These are phyloP conservation scores for Kudoa iwatai DNA, from an alignment of 30 jellyfish, hydroid and myxozoan genomes.

Conservation along the genomic window DNA sequence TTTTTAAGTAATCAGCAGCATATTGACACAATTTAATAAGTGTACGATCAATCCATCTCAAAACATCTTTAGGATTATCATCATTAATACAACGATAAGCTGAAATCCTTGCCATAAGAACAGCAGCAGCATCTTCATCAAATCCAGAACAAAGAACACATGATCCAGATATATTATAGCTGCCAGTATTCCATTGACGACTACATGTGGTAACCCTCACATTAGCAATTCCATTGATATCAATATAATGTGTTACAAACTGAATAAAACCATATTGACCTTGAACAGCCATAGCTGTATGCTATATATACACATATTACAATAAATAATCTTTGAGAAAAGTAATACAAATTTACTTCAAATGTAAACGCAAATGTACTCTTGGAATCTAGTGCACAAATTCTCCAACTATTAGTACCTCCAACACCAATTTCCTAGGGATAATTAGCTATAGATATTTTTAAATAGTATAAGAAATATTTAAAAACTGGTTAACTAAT, in stretches of 20 bases:
- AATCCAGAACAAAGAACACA: slow-evolving; percentile 15
- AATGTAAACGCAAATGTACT: slow-evolving; percentile 31
- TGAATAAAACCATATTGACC: slow-evolving; percentile 91
- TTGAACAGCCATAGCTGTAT: slow-evolving; percentile 84
- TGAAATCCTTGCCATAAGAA: slow-evolving; percentile 78
- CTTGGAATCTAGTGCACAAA: slow-evolving; percentile 34
- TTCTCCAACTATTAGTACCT: slow-evolving; percentile 61
- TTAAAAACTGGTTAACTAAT: too few relatives aligned
- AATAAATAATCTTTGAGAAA: too few relatives aligned
- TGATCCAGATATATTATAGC: slow-evolving; percentile 4
- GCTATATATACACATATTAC: slow-evolving; percentile 9
- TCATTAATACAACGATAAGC: slow-evolving; percentile 67
- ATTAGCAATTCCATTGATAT: slow-evolving; percentile 43
- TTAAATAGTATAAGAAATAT: too few relatives aligned
- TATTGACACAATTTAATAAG: slow-evolving; percentile 46
- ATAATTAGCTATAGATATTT: too few relatives aligned
- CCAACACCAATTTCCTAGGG: slow-evolving; percentile 94
- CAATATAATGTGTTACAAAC: slow-evolving; percentile 65
- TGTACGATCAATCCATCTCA: slow-evolving; percentile 80
- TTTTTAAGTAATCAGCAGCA: slow-evolving; percentile 46
- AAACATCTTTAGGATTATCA: slow-evolving; percentile 70
- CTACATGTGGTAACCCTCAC: slow-evolving; percentile 93
- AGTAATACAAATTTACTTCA: slow-evolving; percentile 19
- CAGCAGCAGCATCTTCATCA: slow-evolving; percentile 97
- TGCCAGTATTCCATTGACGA: slow-evolving; percentile 83